Evolutionary conservation across 2,888 invertebrate species (phyloP).

Genomic region (Lasius platythorax): DNA sequence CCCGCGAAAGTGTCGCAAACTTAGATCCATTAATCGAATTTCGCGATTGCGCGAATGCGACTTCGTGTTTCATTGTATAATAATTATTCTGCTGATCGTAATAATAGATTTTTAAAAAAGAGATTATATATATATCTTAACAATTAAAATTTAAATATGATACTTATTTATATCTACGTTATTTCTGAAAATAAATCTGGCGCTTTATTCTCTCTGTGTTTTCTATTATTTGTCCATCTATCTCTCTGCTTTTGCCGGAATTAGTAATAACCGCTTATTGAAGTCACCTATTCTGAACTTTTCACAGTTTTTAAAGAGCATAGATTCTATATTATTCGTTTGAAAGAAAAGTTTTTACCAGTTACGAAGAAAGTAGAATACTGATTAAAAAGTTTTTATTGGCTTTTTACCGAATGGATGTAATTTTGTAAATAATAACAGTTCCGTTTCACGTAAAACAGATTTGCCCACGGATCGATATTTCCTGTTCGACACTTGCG

Average conservation of each 20-base stretch:
- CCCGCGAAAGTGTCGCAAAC: neutral
- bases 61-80: too few species aligned
- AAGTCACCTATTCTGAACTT: conserved; percentile 3
- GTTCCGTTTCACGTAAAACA: conserved; percentile 6
- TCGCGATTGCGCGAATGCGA: neutral
- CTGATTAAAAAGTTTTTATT: conserved; percentile 48
- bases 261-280: neutral
- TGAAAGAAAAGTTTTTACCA: neutral
- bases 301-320: neutral
- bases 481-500: neutral
- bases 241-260: neutral
- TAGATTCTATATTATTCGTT: conserved; percentile 4
- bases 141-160: neutral
- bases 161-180: neutral
- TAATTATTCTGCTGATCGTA: neutral
- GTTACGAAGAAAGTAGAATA: neutral
- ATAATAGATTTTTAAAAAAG: neutral
- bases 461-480: conserved; percentile 16
- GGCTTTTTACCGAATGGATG: neutral
- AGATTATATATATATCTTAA: neutral
- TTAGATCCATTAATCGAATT: conserved; percentile 29
- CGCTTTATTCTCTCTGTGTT: neutral
- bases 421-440: conserved; percentile 39
- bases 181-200: neutral
- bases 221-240: neutral